Base-by-base conservation (phyloP, 2,113 vertebrate genomes). In the Platanista minor region DNA sequence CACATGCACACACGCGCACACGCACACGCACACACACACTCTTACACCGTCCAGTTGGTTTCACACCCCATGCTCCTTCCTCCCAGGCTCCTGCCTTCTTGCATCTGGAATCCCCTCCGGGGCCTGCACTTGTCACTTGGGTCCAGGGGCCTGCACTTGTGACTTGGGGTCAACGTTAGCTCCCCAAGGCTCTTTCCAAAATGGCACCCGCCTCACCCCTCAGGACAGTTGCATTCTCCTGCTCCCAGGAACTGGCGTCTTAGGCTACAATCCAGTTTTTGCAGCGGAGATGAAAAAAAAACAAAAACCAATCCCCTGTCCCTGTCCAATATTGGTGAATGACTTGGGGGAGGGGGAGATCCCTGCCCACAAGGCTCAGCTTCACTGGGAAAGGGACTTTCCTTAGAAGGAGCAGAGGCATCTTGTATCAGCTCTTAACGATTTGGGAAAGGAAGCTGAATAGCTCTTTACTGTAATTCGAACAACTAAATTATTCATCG, bases 401-500 rank as follows among this genome's bases (percentile, higher is more conserved):
- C 97, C 98, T 97, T 93, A 74, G 97, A 94, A 97, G 94, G 96
- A 97, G 95, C 95, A 96, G 20, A 43, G 98, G 78, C 89, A 15
- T 80, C 95, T 74, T 9, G 0, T 94, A 91, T 96, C 97, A 87
- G 97, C 97, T 85, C 98, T 97, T 96, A 98, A 96, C 12, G 93
- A 97, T 97, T 97, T 98, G 97, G 98, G 98, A 98, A 98, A 89
- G 94, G 90, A 97, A 98, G 96, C 88, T 62, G 71, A 77, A 46
- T 5, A 71, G 91, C 97, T 82, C 97, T 98, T 99, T 98, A 98
- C 98, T 98, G 98, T 98, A 98, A 98, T 98, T 97, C 96, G 11
- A 97, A 93, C 97, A 92, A 98, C 98, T 98, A 97, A 97, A 98
- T 98, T 98, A 98, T 98, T 98, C 98, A 98, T 98, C 82, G 27